Evolutionary conservation across 2,888 invertebrate species (phyloP).

Genomic region (Euclidia mi): DNA sequence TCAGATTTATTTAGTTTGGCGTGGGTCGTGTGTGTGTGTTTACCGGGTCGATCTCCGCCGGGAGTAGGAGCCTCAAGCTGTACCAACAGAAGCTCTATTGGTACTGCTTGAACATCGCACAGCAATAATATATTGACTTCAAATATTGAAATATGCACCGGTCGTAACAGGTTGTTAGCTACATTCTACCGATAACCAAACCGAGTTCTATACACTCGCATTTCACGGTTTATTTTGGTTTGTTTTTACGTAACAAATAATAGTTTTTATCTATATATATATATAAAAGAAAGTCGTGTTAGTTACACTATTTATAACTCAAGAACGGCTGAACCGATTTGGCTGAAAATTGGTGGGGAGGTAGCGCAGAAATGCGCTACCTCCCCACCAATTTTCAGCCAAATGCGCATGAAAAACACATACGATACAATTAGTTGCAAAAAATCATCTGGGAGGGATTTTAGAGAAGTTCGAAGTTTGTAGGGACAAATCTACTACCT

Average conservation of each 20-base stretch:
- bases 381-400: no score
- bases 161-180: constrained; percentile 43
- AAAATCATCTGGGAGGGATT: no score
- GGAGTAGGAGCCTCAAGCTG: constrained; percentile 12
- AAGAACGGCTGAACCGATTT: no score
- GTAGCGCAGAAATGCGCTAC: no score
- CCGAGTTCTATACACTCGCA: not conserved
- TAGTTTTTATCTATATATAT: no score
- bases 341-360: no score
- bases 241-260: not conserved
- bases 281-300: no score
- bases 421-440: no score
- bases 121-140: constrained; percentile 34
- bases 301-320: no score
- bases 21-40: constrained; percentile 10
- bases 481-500: no score
- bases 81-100: constrained; percentile 35
- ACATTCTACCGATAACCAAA: constrained; percentile 7
- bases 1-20: not conserved
- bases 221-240: not conserved
- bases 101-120: constrained; percentile 31
- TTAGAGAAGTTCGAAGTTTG: no score
- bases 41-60: constrained; percentile 10
- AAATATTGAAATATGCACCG: constrained; percentile 32
- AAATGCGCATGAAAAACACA: no score